Evolutionary conservation across 2,888 invertebrate species (phyloP).

Genomic region (Axea sp.): DNA sequence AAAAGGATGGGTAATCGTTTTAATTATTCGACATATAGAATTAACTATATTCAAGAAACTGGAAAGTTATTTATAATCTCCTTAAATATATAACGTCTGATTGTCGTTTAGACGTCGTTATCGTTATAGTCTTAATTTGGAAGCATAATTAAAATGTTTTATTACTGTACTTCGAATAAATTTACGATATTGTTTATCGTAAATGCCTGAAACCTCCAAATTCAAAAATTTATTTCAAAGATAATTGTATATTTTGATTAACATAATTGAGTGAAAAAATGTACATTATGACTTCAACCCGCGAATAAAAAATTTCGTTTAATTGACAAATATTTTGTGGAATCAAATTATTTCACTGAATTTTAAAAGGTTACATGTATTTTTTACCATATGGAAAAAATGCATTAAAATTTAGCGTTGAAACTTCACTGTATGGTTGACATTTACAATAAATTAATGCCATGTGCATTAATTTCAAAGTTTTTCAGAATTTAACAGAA

Average conservation of each 20-base stretch:
- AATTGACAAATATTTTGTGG: constrained; percentile 1
- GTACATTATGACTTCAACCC: constrained; percentile 1
- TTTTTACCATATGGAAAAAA: too few relatives aligned
- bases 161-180: constrained; percentile 9
- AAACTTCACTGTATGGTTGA: too few relatives aligned
- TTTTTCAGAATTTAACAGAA: too few relatives aligned
- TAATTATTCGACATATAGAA: constrained; percentile 24
- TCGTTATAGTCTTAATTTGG: constrained; percentile 21
- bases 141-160: constrained; percentile 27
- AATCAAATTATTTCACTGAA: background rate
- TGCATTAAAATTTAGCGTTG: too few relatives aligned
- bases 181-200: constrained; percentile 28
- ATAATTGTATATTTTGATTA: constrained; percentile 25
- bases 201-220: constrained; percentile 37
- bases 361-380: too few relatives aligned
- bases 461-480: too few relatives aligned
- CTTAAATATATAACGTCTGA: constrained; percentile 19
- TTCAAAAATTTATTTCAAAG: constrained; percentile 10
- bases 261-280: constrained; percentile 44
- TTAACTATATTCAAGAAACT: constrained; percentile 14
- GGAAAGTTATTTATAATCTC: constrained; percentile 7
- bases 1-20: constrained; percentile 8
- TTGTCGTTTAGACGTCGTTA: constrained; percentile 38
- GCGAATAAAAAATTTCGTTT: background rate
- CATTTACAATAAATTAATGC: too few relatives aligned